Evolutionary conservation across 1,140 invertebrate species (phyloP).

Genomic region (Antheraea mylitta): DNA sequence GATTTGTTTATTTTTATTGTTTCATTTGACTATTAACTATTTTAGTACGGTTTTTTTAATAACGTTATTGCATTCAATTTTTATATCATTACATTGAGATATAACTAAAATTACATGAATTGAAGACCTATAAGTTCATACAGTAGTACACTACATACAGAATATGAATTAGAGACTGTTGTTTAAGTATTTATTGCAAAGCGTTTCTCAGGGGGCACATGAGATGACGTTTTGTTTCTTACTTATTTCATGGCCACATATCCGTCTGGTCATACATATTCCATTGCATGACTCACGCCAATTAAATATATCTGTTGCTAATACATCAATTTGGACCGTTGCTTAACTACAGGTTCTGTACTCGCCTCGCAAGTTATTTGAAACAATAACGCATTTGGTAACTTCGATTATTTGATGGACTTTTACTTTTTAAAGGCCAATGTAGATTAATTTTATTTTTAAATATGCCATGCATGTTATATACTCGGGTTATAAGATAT

Average conservation of each 20-base stretch:
- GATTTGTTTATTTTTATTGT: no score
- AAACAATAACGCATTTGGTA: slow-evolving; percentile 25
- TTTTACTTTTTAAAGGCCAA: slow-evolving; percentile 8
- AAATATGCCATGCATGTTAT: background rate
- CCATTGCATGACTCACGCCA: slow-evolving; percentile 22
- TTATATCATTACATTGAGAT: no score
- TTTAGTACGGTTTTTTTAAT: no score
- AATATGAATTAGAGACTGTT: background rate
- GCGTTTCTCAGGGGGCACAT: background rate
- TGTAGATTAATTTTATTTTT: background rate
- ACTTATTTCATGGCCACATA: slow-evolving; percentile 1
- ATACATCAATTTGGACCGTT: slow-evolving; percentile 22
- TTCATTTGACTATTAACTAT: no score
- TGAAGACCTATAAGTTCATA: no score
- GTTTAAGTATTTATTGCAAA: background rate
- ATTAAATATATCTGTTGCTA: slow-evolving; percentile 18
- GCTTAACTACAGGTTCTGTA: slow-evolving; percentile 20
- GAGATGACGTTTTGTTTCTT: background rate
- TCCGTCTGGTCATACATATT: slow-evolving; percentile 17
- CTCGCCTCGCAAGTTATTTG: slow-evolving; percentile 17
- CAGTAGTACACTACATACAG: background rate
- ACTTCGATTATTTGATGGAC: slow-evolving; percentile 6
- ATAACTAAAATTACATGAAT: no score
- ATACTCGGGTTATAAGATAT: background rate
- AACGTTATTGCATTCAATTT: no score